These are phyloP conservation scores for Haemorhous mexicanus DNA, from an alignment of 2,113 vertebrate genomes.

Conservation along the genomic window DNA sequence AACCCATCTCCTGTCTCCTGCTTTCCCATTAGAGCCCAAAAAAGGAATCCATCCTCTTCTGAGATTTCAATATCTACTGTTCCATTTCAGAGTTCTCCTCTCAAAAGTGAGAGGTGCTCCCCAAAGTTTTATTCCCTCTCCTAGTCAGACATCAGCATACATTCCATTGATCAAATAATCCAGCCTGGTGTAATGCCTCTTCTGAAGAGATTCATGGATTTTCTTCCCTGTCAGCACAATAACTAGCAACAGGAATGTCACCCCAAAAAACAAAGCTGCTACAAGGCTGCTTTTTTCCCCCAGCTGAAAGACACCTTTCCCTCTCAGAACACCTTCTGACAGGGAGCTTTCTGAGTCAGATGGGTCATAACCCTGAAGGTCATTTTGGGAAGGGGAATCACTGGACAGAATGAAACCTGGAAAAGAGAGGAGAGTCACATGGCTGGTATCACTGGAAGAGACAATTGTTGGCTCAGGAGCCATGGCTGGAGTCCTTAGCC, in stretches of 20 bases:
- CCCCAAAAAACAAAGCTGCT: slow-evolving; percentile 69
- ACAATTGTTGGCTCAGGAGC: not conserved
- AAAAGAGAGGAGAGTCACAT: not conserved
- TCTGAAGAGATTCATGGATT: slow-evolving; percentile 56
- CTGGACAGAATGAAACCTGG: not conserved
- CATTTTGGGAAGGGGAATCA: not conserved
- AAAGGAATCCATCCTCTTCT: not conserved
- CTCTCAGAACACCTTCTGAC: not conserved
- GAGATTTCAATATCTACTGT: not conserved
- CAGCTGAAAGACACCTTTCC: not conserved
- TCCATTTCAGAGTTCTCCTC: not conserved
- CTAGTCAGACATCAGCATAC: slow-evolving; percentile 70
- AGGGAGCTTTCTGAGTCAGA: not conserved
- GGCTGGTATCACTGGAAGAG: not conserved
- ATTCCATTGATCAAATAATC: slow-evolving; percentile 81
- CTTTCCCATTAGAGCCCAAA: not conserved
- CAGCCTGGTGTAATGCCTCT: slow-evolving; percentile 71
- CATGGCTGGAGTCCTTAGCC: not conserved
- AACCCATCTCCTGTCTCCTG: not conserved
- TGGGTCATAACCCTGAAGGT: not conserved
- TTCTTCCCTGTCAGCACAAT: slow-evolving; percentile 59
- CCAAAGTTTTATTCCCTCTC: not conserved
- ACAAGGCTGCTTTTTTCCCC: slow-evolving; percentile 67
- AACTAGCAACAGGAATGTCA: slow-evolving; percentile 69
- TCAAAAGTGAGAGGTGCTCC: not conserved